Conservation (phyloP, 2,888 invertebrate species). For the Drosophila acutilabella region DNA sequence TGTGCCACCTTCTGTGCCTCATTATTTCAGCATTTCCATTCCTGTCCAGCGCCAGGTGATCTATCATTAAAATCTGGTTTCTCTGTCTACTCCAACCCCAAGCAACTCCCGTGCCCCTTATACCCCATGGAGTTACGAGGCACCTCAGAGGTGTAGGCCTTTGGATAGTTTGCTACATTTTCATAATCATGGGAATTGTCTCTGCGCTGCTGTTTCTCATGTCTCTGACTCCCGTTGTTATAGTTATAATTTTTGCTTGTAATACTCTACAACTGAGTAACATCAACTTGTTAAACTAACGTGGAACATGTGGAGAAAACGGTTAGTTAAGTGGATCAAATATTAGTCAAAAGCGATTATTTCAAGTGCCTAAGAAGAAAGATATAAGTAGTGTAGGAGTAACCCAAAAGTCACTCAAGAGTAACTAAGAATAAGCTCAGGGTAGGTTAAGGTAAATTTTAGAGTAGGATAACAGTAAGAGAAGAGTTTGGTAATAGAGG, state of each 20-base stretch:
- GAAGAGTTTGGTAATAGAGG: no score
- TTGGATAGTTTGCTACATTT: constrained; percentile 34
- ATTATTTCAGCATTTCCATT: constrained; percentile 59
- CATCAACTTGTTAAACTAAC: no score
- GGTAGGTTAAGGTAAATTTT: no score
- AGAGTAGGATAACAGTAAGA: no score
- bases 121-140: background rate
- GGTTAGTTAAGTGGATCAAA: no score
- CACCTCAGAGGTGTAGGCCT: constrained; percentile 16
- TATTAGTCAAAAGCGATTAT: no score
- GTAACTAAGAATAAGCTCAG: no score
- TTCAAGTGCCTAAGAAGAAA: no score
- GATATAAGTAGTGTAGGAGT: no score
- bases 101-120: background rate
- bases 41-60: constrained; percentile 39
- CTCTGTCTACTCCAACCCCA: background rate
- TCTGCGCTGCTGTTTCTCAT: constrained; percentile 7
- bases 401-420: no score
- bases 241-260: constrained; percentile 61
- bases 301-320: no score
- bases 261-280: background rate
- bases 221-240: constrained; percentile 9
- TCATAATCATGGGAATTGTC: constrained; percentile 27
- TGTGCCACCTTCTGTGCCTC: constrained; percentile 60
- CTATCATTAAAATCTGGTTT: constrained; percentile 63